Percentiles rank a stretch among this genome's conserved stretches.
These are phyloP conservation scores for Sitobion miscanthi DNA, from an alignment of 1,140 invertebrate genomes.

Conservation along the genomic window DNA sequence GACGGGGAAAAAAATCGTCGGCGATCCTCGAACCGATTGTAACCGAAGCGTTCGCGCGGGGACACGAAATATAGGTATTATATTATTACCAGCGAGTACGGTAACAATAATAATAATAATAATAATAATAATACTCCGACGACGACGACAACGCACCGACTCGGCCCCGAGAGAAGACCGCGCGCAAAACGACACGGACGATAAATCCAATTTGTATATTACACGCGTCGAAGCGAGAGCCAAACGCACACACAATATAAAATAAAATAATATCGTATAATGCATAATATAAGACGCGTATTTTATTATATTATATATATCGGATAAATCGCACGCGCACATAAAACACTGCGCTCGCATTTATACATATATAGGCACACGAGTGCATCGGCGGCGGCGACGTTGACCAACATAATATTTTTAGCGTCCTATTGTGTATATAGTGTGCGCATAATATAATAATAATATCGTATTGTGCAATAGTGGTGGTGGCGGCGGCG, in stretches of 20 bases:
- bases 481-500: too few relatives aligned
- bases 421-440: slow-evolving; percentile 26
- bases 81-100: background rate
- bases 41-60: background rate
- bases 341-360: background rate
- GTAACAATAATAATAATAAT: background rate
- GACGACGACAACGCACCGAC: slow-evolving; percentile 5
- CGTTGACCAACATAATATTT: background rate
- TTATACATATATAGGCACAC: background rate
- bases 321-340: slow-evolving; percentile 21
- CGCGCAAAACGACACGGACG: background rate
- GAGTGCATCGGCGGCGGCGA: background rate
- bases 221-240: slow-evolving; percentile 17
- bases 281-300: background rate
- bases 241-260: background rate
- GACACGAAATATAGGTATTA: background rate
- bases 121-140: background rate
- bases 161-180: slow-evolving; percentile 25
- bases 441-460: background rate
- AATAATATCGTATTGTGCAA: background rate
- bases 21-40: background rate
- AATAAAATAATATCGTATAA: background rate
- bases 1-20: background rate
- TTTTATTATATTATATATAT: slow-evolving; percentile 23
- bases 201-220: slow-evolving; percentile 55